phyloP scores from a whole-genome alignment of 2,888 invertebrate genomes.

The Lochmaea crataegi region DNA sequence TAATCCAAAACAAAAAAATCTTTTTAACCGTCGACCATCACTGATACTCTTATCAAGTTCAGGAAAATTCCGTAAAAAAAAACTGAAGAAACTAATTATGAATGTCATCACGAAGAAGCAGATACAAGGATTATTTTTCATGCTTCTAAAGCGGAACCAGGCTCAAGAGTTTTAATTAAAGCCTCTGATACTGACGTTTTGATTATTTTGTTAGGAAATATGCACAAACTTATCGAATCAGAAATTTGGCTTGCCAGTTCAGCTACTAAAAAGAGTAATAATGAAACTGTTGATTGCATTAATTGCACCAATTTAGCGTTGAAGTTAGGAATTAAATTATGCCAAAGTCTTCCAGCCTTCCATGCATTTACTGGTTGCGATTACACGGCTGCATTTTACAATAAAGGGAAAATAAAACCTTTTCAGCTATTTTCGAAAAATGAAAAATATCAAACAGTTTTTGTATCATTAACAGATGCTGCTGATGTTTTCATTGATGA shows the following conservation, averaged over 20 bases:
- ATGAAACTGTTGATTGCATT: conserved; percentile 44
- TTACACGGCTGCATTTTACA: conserved; percentile 53
- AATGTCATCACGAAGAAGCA: conserved; percentile 52
- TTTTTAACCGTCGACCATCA: conserved; percentile 39
- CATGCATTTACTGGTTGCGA: conserved; percentile 56
- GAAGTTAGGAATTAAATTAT: conserved; percentile 49
- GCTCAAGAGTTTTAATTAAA: conserved; percentile 50
- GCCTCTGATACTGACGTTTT: conserved; percentile 44
- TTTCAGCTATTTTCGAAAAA: conserved; percentile 52
- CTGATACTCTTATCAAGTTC: conserved; percentile 40
- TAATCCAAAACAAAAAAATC: conserved; percentile 48
- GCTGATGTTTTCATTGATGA: conserved; percentile 50
- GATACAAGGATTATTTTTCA: conserved; percentile 50
- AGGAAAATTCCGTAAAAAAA: conserved; percentile 34
- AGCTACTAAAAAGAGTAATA: conserved; percentile 38
- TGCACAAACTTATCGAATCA: conserved; percentile 49
- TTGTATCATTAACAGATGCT: conserved; percentile 53
- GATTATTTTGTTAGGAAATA: conserved; percentile 51
- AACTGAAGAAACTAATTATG: conserved; percentile 47
- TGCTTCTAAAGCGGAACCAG: conserved; percentile 39
- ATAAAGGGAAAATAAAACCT: conserved; percentile 54
- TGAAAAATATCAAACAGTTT: conserved; percentile 51
- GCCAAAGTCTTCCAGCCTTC: conserved; percentile 49
- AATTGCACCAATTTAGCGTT: conserved; percentile 49
- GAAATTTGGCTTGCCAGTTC: conserved; percentile 50